These are phyloP conservation scores for Laupala kohalensis DNA, from an alignment of 1,140 invertebrate species.

Conservation along the genomic window DNA sequence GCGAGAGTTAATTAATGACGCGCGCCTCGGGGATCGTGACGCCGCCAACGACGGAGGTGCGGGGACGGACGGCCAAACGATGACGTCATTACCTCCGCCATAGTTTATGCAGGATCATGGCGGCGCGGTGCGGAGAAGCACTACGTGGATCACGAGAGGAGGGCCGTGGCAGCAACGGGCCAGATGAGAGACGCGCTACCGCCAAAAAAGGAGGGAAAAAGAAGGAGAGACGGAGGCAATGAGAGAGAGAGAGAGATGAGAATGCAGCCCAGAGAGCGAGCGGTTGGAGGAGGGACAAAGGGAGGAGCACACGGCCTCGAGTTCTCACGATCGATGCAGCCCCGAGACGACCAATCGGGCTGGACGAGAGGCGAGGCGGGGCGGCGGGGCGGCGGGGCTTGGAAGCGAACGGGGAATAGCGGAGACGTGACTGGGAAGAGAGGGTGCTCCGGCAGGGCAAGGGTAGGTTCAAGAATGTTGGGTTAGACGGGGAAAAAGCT, in stretches of 20 bases:
- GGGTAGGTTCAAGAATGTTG: neutral
- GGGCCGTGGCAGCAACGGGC: neutral
- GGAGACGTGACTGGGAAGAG: neutral
- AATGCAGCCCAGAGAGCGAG: neutral
- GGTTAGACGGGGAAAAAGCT: too few relatives aligned
- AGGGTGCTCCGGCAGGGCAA: too few relatives aligned
- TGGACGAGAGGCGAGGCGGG: neutral
- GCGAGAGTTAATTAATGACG: neutral
- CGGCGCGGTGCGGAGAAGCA: too few relatives aligned
- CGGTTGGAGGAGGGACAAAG: too few relatives aligned
- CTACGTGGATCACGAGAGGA: neutral
- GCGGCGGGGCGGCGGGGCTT: too few relatives aligned
- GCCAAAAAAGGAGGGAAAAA: neutral
- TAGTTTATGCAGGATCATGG: too few relatives aligned
- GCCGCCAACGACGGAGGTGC: neutral
- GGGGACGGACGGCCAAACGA: neutral
- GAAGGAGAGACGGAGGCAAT: neutral
- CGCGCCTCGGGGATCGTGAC: neutral
- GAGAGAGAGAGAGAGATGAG: neutral
- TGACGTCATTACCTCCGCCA: neutral
- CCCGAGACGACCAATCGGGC: too few relatives aligned
- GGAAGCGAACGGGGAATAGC: too few relatives aligned
- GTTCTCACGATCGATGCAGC: too few relatives aligned
- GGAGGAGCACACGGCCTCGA: too few relatives aligned
- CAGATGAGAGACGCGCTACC: neutral